A percentile compares a stretch with the other conserved stretches of the same genome.
These are phyloP conservation scores for Drosophila mulleri DNA, from an alignment of 2,888 invertebrate genomes.

Conservation along the genomic window DNA sequence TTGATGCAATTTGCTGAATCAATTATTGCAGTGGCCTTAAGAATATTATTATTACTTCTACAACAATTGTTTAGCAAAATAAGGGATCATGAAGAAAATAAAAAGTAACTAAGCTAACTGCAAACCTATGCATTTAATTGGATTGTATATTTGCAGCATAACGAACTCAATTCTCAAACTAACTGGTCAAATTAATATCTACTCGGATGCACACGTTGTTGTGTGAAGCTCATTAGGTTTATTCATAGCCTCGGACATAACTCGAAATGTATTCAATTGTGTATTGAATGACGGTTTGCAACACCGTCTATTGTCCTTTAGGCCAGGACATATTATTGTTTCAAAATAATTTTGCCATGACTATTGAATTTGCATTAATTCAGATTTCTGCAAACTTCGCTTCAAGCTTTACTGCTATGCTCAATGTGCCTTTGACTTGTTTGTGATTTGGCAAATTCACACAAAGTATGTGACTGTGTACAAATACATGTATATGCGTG, in stretches of 20 bases:
- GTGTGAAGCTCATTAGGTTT: no score
- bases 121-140: not conserved
- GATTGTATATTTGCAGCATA: not conserved
- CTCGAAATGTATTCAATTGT: not conserved
- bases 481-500: conserved; percentile 3
- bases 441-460: conserved; percentile 64
- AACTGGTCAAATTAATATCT: not conserved
- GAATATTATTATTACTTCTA: not conserved
- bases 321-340: conserved; percentile 3
- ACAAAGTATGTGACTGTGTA: conserved; percentile 8
- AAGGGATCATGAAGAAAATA: not conserved
- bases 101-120: not conserved
- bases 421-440: conserved; percentile 68
- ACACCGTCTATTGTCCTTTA: conserved; percentile 18
- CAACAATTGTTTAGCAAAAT: not conserved
- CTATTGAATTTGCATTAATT: conserved; percentile 64
- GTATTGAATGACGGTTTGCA: not conserved
- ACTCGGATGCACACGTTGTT: not conserved
- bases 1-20: not conserved
- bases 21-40: not conserved
- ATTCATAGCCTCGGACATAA: not conserved
- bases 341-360: conserved; percentile 64
- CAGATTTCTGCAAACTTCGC: not conserved
- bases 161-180: not conserved
- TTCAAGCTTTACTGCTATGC: conserved; percentile 38